These are phyloP conservation scores for Porphyrio hochstetteri DNA, from an alignment of 2,113 vertebrate species.

Conservation along the genomic window DNA sequence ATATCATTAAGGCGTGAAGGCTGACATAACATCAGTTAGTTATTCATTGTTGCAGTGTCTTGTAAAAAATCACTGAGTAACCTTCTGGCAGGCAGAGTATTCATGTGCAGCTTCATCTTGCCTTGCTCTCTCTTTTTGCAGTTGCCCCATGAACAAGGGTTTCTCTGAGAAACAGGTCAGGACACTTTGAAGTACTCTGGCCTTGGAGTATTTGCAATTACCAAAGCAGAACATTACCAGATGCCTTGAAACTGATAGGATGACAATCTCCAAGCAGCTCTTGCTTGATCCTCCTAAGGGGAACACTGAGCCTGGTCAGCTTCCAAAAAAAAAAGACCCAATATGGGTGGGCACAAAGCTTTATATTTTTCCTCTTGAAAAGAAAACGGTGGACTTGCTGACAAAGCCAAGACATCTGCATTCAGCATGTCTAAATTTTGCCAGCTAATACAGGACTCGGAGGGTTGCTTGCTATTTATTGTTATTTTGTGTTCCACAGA, in stretches of 20 bases:
- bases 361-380: background rate
- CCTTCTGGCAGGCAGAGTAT: background rate
- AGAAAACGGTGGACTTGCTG: background rate
- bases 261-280: background rate
- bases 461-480: background rate
- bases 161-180: background rate
- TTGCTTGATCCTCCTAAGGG: background rate
- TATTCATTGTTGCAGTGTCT: background rate
- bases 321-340: background rate
- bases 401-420: constrained; percentile 30
- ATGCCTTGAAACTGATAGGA: background rate
- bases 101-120: background rate
- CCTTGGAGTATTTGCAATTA: background rate
- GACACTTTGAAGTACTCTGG: background rate
- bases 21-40: background rate
- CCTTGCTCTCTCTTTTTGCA: background rate
- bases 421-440: constrained; percentile 6
- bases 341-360: constrained; percentile 1
- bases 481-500: constrained; percentile 20
- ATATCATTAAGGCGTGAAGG: background rate
- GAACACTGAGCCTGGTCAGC: background rate
- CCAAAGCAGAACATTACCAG: constrained; percentile 5
- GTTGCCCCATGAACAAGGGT: background rate
- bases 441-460: background rate
- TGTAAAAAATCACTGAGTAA: constrained; percentile 10